Evolutionary conservation across 1,140 invertebrate genomes (phyloP), one percentile per base, ranked within the genome.

Genomic region (Leptopilina boulardi): DNA sequence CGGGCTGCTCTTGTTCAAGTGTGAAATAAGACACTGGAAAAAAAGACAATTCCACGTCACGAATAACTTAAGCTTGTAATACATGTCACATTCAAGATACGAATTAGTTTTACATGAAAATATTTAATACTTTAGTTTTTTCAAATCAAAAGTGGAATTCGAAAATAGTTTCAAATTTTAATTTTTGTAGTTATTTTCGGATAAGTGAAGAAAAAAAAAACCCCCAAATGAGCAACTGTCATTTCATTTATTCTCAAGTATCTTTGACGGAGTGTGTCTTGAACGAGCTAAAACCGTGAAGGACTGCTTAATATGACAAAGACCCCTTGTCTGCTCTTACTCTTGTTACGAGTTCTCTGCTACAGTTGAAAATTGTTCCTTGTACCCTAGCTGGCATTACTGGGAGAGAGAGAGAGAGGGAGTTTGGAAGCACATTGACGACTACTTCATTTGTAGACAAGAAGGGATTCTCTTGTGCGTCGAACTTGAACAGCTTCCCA

Each of bases 251-350:
- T 30, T 30, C 10, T 66, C 2, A 3, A 66, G 59, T 30, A 66
- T n/a, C 59, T 66, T 66, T 66, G 59, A 66, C 59, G 26, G 59
- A 23, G 59, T 30, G 13, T 23, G 15, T 30, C 59, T 66, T 66
- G 23, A 66, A 66, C 11, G n/a, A 30, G 26, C 59, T 30, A 34
- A 66, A 66, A 15, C 26, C 26, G 23, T 66, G 59, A 30, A 66
- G 59, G 59, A 66, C 59, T 66, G 59, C 26, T 66, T 66, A 66
- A 66, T 66, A 66, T 66, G 59, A 66, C 59, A 66, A 66, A 66
- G 59, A 66, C 59, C 59, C 23, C 59, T 66, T 66, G 59, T 66
- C 23, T 66, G 59, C 21, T 66, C 59, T 66, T 30, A 34, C 21
- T 26, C 23, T 23, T 66, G 59, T 66, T 66, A 66, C 59, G 23